These are phyloP conservation scores for Cliona cf. orientalis DNA, from an alignment of 37 sponge, comb jelly and placozoan species.

Conservation along the genomic window DNA sequence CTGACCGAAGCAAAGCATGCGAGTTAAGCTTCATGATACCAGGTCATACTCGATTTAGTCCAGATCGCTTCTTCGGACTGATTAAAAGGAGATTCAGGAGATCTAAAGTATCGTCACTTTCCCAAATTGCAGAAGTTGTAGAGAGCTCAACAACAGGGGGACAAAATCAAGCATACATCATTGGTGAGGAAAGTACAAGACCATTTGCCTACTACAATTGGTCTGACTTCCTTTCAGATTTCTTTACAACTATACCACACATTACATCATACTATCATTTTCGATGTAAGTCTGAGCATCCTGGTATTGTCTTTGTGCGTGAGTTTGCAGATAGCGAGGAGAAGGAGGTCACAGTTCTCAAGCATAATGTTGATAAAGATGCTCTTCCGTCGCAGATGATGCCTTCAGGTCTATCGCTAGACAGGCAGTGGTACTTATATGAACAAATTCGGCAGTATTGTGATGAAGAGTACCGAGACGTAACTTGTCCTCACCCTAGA, in stretches of 20 bases:
- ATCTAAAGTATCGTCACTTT: constrained; percentile 17
- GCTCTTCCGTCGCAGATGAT: neutral
- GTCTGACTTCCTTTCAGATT: constrained; percentile 1
- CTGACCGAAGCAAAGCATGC: neutral
- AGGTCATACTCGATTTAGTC: constrained; percentile 54
- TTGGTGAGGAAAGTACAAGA: neutral
- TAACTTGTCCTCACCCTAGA: constrained; percentile 37
- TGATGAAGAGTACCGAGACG: neutral
- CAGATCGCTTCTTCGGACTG: constrained; percentile 55
- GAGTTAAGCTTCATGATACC: constrained; percentile 43
- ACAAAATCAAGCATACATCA: neutral
- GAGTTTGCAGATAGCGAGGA: neutral
- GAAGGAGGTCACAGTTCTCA: neutral
- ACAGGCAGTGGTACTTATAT: constrained; percentile 28
- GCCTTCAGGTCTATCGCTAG: constrained; percentile 11
- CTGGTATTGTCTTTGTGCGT: constrained; percentile 12
- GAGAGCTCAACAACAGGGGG: too few species aligned
- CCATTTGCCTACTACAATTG: constrained; percentile 24
- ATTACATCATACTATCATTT: constrained; percentile 35
- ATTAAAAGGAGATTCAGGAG: constrained; percentile 19
- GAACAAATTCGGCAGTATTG: constrained; percentile 43
- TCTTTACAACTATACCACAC: neutral
- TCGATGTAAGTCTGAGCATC: neutral
- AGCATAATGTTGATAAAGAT: neutral
- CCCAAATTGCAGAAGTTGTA: constrained; percentile 1